A percentile compares a stretch with the other conserved stretches of the same genome.
Evolutionary conservation across 2,113 vertebrate genomes (phyloP).

Genomic region (Cephalopterus ornatus): DNA sequence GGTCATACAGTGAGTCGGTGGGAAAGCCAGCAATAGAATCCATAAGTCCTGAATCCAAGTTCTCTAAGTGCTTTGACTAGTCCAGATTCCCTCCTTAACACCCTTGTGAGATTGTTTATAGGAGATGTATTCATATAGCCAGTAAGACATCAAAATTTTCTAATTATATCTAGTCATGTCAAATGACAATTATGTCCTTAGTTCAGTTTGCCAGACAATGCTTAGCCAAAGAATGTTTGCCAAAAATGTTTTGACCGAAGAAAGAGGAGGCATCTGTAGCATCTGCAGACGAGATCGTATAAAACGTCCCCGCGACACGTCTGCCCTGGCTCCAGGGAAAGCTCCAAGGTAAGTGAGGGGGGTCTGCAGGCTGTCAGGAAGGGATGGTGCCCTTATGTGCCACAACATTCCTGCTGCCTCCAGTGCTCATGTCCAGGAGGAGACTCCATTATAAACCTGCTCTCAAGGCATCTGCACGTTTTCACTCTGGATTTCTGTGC

Average conservation of each 20-base stretch:
- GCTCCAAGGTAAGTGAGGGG: slow-evolving; percentile 74
- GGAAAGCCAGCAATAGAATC: slow-evolving; percentile 64
- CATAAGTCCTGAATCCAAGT: slow-evolving; percentile 62
- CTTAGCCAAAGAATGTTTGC: slow-evolving; percentile 71
- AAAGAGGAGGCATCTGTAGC: slow-evolving; percentile 74
- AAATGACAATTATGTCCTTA: slow-evolving; percentile 64
- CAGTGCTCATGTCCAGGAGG: not conserved
- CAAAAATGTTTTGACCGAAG: slow-evolving; percentile 78
- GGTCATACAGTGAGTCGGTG: slow-evolving; percentile 6
- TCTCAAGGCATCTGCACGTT: not conserved
- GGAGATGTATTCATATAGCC: slow-evolving; percentile 79
- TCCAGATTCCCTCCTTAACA: slow-evolving; percentile 71
- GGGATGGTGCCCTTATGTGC: not conserved
- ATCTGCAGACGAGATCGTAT: slow-evolving; percentile 70
- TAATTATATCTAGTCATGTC: slow-evolving; percentile 82
- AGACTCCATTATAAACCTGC: not conserved
- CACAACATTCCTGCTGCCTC: not conserved
- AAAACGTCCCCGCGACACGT: slow-evolving; percentile 58
- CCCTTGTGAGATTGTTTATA: slow-evolving; percentile 73
- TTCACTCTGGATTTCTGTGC: not conserved
- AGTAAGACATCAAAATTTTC: slow-evolving; percentile 79
- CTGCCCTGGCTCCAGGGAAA: slow-evolving; percentile 70
- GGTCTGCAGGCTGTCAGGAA: not conserved
- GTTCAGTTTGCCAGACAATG: slow-evolving; percentile 73
- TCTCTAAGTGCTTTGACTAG: slow-evolving; percentile 66